Conservation (phyloP, 1,140 invertebrate genomes). For the Platyscapa corneri region DNA sequence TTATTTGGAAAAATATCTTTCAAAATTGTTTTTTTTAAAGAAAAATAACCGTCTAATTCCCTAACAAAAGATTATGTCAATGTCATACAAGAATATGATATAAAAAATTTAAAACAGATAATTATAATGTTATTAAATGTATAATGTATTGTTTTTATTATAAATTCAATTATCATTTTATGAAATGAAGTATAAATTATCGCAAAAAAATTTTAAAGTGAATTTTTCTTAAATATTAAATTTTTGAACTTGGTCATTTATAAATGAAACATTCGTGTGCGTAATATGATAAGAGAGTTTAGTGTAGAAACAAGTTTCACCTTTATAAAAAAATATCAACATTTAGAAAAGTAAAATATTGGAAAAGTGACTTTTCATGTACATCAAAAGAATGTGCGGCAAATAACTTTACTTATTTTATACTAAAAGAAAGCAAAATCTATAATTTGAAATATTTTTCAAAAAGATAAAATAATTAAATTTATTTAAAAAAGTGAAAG, state of each 20-base stretch:
- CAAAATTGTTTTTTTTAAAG: no score
- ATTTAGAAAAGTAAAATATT: slow-evolving; percentile 5
- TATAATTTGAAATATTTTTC: not conserved
- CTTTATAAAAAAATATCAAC: not conserved
- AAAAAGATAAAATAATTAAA: not conserved
- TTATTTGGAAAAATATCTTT: no score
- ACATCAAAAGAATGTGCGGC: not conserved
- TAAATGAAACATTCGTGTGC: not conserved
- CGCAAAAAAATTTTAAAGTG: not conserved
- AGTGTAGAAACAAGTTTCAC: not conserved
- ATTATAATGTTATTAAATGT: no score
- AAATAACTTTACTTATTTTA: not conserved
- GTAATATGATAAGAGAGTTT: not conserved
- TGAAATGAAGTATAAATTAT: no score
- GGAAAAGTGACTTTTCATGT: slow-evolving; percentile 3
- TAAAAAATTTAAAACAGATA: no score
- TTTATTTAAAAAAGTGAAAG: not conserved
- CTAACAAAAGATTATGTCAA: no score
- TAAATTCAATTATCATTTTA: no score
- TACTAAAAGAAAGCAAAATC: not conserved
- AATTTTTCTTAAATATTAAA: not conserved
- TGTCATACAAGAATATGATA: no score
- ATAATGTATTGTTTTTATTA: no score
- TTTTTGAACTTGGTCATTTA: not conserved
- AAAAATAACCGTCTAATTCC: no score